Conservation (phyloP, 2,797 vertebrate species). For the Yasuhikotakia modesta region DNA sequence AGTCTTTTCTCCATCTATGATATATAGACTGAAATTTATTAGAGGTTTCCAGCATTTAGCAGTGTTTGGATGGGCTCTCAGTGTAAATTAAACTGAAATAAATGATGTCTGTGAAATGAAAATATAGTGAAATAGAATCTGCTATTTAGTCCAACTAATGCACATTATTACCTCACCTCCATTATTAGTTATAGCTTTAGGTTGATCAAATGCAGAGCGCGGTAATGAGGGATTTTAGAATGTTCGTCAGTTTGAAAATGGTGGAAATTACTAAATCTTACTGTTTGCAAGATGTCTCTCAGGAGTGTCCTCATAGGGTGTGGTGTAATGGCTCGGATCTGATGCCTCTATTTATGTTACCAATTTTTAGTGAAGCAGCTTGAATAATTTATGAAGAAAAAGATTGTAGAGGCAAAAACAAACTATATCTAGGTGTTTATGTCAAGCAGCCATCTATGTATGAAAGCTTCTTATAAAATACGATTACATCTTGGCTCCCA, state of each 20-base stretch:
- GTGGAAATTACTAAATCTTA: constrained; percentile 17
- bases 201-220: constrained; percentile 22
- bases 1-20: background rate
- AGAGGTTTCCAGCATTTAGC: background rate
- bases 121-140: constrained; percentile 4
- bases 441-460: constrained; percentile 40
- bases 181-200: constrained; percentile 27
- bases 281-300: constrained; percentile 15
- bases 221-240: constrained; percentile 31
- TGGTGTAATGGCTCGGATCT: constrained; percentile 25
- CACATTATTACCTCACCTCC: constrained; percentile 8
- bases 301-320: constrained; percentile 20
- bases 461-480: constrained; percentile 42
- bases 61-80: background rate
- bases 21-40: constrained; percentile 25
- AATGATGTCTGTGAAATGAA: constrained; percentile 17
- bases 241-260: constrained; percentile 5
- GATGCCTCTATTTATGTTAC: constrained; percentile 36
- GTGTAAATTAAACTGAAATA: constrained; percentile 31
- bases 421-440: constrained; percentile 34
- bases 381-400: constrained; percentile 40
- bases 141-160: constrained; percentile 15
- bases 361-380: constrained; percentile 37
- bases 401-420: constrained; percentile 35
- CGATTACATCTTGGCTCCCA: constrained; percentile 22